phyloP scores from a whole-genome alignment of 2,888 invertebrate species.

The Ephialtes manifestator region DNA sequence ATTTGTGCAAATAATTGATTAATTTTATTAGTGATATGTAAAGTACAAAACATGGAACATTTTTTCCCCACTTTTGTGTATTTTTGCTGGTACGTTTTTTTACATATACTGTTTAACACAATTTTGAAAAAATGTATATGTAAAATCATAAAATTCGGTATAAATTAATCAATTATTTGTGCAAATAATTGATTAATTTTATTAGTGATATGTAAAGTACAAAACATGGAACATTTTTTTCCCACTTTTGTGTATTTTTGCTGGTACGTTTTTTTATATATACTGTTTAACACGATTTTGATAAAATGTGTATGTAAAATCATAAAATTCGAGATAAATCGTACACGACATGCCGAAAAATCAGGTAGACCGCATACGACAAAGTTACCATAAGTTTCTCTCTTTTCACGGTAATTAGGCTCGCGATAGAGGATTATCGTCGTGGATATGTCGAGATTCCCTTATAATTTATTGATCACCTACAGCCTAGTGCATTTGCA shows the following conservation, averaged over 20 bases:
- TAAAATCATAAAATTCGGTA: no score
- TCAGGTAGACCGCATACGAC: slow-evolving; percentile 8
- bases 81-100: no score
- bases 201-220: no score
- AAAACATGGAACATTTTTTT: no score
- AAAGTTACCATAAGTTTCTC: slow-evolving; percentile 17
- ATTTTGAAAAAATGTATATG: no score
- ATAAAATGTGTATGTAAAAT: neutral
- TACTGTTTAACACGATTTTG: neutral
- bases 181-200: no score
- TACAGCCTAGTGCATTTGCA: slow-evolving; percentile 22
- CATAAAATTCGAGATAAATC: neutral
- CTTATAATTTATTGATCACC: slow-evolving; percentile 58
- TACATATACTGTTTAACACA: no score
- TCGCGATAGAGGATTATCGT: slow-evolving; percentile 46
- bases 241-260: neutral
- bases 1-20: no score
- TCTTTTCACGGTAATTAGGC: slow-evolving; percentile 18
- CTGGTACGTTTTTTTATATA: neutral
- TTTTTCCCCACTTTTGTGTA: no score
- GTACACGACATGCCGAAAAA: slow-evolving; percentile 4
- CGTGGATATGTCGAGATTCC: slow-evolving; percentile 67
- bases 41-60: no score
- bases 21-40: no score
- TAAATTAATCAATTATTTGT: no score